Evolutionary conservation across 2,888 invertebrate genomes (phyloP).

Genomic region (Dasysyrphus tricinctus): DNA sequence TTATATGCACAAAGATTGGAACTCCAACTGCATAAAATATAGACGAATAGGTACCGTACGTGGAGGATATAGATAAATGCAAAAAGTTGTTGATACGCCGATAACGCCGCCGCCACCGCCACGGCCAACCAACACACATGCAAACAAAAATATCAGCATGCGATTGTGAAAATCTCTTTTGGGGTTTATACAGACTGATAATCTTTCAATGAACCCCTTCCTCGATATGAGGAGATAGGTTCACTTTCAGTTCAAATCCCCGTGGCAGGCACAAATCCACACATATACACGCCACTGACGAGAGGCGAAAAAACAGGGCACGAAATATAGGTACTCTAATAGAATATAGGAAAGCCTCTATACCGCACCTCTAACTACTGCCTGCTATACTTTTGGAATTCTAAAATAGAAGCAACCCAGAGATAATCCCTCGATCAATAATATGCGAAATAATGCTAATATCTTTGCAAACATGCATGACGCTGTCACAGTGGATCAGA

Average conservation of each 20-base stretch:
- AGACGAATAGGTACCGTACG: neutral
- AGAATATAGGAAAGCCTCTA: neutral
- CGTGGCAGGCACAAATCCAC: neutral
- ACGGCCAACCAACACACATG: neutral
- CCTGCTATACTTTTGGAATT: conserved; percentile 63
- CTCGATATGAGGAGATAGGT: conserved; percentile 37
- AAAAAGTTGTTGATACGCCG: neutral
- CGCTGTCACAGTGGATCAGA: conserved; percentile 3
- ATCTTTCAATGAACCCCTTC: conserved; percentile 72
- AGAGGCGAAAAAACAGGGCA: conserved; percentile 37
- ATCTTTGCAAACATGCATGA: conserved; percentile 60
- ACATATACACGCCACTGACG: neutral
- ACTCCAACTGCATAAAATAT: conserved; percentile 15
- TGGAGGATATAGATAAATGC: neutral
- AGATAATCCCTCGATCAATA: conserved; percentile 78
- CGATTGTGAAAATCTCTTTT: conserved; percentile 74
- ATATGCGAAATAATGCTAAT: conserved; percentile 74
- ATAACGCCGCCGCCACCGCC: neutral
- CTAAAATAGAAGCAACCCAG: conserved; percentile 73
- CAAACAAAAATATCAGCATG: conserved; percentile 35
- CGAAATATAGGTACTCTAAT: neutral
- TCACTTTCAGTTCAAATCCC: conserved; percentile 40
- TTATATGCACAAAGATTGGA: neutral
- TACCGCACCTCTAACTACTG: neutral
- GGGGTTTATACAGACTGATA: conserved; percentile 74